Conservation (phyloP, 2,888 invertebrate species). For the Watsonalla binaria region DNA sequence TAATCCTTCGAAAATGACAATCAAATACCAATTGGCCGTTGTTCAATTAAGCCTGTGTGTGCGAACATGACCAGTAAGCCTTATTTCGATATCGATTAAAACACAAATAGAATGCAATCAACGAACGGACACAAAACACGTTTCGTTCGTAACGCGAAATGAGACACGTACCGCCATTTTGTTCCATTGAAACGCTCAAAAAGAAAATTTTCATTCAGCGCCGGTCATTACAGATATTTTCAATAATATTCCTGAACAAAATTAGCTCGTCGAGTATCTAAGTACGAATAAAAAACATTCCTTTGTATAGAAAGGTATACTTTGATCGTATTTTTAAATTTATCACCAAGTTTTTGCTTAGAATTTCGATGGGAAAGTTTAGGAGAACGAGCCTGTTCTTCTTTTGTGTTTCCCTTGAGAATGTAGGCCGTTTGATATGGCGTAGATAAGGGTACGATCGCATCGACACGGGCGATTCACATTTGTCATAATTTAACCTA, state of each 20-base stretch:
- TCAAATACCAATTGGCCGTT: not conserved
- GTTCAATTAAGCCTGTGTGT: not conserved
- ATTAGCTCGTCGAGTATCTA: slow-evolving; percentile 3
- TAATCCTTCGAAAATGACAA: not conserved
- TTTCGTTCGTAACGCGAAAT: slow-evolving; percentile 3
- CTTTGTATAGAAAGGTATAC: slow-evolving; percentile 3
- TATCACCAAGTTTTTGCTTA: not conserved
- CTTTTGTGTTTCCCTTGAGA: not conserved
- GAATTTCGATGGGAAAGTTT: slow-evolving; percentile 1
- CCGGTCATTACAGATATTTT: slow-evolving; percentile 10
- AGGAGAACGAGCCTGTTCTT: not conserved
- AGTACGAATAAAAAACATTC: slow-evolving; percentile 4
- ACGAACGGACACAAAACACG: slow-evolving; percentile 13
- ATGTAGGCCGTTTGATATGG: not conserved
- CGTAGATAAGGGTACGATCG: not conserved
- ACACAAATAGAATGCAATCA: slow-evolving; percentile 12
- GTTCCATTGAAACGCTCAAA: slow-evolving; percentile 7
- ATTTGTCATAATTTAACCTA: no score
- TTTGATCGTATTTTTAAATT: slow-evolving; percentile 1
- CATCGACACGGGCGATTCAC: no score
- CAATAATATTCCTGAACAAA: slow-evolving; percentile 10
- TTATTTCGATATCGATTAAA: not conserved
- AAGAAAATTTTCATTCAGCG: slow-evolving; percentile 9
- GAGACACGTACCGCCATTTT: slow-evolving; percentile 9
- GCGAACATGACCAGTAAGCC: not conserved